A percentile compares a stretch with the other conserved stretches of the same genome.
Conservation (phyloP, 2,888 invertebrate species). For the Crioceris asparagi region DNA sequence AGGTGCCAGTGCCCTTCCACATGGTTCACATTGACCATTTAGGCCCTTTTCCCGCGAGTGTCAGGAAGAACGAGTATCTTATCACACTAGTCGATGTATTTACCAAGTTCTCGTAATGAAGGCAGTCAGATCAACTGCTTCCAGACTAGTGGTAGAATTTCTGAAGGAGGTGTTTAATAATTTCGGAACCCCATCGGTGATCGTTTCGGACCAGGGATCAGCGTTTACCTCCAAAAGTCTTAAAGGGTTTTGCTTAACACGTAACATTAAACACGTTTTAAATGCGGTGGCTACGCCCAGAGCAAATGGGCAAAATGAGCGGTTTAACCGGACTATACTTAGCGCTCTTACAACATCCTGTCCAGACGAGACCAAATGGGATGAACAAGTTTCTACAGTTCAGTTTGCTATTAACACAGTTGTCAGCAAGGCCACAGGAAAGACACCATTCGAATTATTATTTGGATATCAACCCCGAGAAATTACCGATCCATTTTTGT, state of each 20-base stretch:
- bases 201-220: slow-evolving; percentile 33
- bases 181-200: slow-evolving; percentile 22
- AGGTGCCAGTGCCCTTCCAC: slow-evolving; percentile 7
- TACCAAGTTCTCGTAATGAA: slow-evolving; percentile 11
- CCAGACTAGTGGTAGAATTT: slow-evolving; percentile 15
- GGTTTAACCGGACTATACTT: slow-evolving; percentile 26
- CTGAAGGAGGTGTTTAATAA: slow-evolving; percentile 12
- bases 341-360: slow-evolving; percentile 20
- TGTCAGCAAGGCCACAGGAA: slow-evolving; percentile 9
- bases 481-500: slow-evolving; percentile 8
- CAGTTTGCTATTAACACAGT: slow-evolving; percentile 27
- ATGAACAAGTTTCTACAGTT: slow-evolving; percentile 25
- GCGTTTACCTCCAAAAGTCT: slow-evolving; percentile 31
- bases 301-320: slow-evolving; percentile 12
- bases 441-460: slow-evolving; percentile 13
- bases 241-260: slow-evolving; percentile 24
- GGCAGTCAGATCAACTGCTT: slow-evolving; percentile 14
- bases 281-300: slow-evolving; percentile 27
- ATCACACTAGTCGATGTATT: slow-evolving; percentile 8
- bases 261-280: slow-evolving; percentile 23
- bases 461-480: slow-evolving; percentile 12
- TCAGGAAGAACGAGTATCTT: slow-evolving; percentile 21
- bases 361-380: slow-evolving; percentile 28
- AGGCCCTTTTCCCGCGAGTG: slow-evolving; percentile 32
- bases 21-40: slow-evolving; percentile 29